phyloP scores from a whole-genome alignment of 2,797 vertebrate genomes.

The Mycteria americana region DNA sequence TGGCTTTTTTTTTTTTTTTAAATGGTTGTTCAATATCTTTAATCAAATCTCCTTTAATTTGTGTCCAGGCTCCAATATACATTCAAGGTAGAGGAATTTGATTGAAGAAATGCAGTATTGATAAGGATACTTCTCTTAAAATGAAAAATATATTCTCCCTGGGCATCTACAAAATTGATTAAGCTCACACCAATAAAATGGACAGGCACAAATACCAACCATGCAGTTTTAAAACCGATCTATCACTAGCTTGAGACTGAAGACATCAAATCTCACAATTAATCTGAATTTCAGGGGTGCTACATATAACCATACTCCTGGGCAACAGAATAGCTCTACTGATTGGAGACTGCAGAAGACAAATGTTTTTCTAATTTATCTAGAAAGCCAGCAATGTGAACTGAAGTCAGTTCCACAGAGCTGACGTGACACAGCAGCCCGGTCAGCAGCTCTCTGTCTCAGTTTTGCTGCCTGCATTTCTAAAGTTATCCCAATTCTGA shows the following conservation, averaged over 20 bases:
- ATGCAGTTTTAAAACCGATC: not conserved
- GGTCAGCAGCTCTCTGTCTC: not conserved
- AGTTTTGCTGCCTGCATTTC: not conserved
- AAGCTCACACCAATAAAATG: not conserved
- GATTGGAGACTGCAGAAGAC: not conserved
- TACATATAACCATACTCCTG: not conserved
- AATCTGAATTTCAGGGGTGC: not conserved
- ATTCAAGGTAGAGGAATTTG: not conserved
- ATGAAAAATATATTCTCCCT: not conserved
- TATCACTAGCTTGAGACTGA: not conserved
- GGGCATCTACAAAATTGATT: not conserved
- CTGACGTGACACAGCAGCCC: rapidly evolving
- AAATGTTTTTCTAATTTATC: rapidly evolving
- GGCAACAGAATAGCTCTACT: not conserved
- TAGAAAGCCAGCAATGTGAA: not conserved
- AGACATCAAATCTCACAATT: not conserved
- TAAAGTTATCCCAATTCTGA: not conserved
- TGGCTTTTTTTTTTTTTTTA: not conserved
- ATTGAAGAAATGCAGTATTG: not conserved
- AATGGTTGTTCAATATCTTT: not conserved
- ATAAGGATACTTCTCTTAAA: not conserved
- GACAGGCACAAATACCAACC: not conserved
- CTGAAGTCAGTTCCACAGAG: not conserved
- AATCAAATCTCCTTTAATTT: not conserved
- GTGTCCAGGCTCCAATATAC: not conserved